Evolutionary conservation across 2,113 vertebrate species (phyloP).

Genomic region (Pteropus alecto): DNA sequence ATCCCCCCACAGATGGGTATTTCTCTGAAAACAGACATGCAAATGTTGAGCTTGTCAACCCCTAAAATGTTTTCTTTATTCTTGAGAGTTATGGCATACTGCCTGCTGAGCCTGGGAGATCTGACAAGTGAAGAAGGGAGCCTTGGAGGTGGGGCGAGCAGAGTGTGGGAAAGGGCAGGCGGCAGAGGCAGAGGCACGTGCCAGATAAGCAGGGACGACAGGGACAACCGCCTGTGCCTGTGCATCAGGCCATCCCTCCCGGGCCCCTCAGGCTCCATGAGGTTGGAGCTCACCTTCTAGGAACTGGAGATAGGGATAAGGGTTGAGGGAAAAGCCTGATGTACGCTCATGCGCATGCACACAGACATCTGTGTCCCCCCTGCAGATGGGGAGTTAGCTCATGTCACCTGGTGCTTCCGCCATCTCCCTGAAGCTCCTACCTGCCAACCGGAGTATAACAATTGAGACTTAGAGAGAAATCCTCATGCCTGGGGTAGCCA

Average conservation of each 20-base stretch:
- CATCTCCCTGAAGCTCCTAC: no score
- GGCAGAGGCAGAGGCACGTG: constrained; percentile 84
- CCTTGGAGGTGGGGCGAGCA: constrained; percentile 84
- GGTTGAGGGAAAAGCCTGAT: not conserved
- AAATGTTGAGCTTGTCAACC: constrained; percentile 81
- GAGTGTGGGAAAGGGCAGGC: constrained; percentile 89
- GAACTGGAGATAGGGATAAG: not conserved
- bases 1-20: constrained; percentile 85
- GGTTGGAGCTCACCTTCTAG: not conserved
- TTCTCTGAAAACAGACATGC: constrained; percentile 89
- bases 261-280: no score
- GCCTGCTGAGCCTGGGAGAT: constrained; percentile 88
- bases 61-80: constrained; percentile 84
- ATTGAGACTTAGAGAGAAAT: not conserved
- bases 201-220: constrained; percentile 87
- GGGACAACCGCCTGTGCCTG: constrained; percentile 63
- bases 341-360: accelerated
- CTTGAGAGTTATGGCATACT: constrained; percentile 86
- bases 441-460: not conserved
- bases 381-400: not conserved
- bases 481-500: not conserved
- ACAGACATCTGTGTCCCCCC: not conserved
- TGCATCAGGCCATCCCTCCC: not conserved
- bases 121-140: constrained; percentile 83
- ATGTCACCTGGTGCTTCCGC: accelerated